phyloP scores from a whole-genome alignment of 1,140 invertebrate species.

The Atta colombica region DNA sequence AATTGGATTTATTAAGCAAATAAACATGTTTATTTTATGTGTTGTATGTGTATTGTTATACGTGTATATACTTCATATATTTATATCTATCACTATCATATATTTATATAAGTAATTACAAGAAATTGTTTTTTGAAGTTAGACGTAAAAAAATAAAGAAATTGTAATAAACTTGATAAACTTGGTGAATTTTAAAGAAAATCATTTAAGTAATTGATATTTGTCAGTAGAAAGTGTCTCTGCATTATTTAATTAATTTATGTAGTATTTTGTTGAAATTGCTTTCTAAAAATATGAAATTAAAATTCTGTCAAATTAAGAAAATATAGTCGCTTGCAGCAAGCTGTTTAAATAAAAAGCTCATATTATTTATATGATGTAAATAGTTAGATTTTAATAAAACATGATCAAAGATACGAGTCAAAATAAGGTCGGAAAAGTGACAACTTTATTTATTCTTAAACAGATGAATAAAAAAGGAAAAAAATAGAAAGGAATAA shows the following conservation, averaged over 20 bases:
- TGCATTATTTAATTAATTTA: neutral
- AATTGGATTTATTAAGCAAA: slow-evolving; percentile 2
- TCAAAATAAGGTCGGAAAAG: too few species aligned
- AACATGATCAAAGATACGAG: too few species aligned
- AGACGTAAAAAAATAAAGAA: neutral
- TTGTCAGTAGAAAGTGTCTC: neutral
- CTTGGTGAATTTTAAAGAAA: neutral
- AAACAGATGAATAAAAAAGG: too few species aligned
- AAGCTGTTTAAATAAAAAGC: neutral
- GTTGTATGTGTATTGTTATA: neutral
- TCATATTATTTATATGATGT: neutral
- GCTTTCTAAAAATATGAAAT: neutral
- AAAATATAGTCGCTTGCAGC: neutral
- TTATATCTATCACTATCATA: neutral
- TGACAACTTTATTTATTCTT: too few species aligned
- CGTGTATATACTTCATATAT: too few species aligned
- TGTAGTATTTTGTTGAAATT: neutral
- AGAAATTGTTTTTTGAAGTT: neutral
- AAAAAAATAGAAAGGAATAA: too few species aligned
- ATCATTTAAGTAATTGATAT: neutral
- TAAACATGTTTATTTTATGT: neutral
- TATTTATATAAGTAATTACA: neutral
- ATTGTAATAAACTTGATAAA: neutral
- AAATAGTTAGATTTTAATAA: neutral
- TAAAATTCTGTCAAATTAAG: neutral